Conservation (phyloP, 2,797 vertebrate species). For the Babyrousa celebensis region DNA sequence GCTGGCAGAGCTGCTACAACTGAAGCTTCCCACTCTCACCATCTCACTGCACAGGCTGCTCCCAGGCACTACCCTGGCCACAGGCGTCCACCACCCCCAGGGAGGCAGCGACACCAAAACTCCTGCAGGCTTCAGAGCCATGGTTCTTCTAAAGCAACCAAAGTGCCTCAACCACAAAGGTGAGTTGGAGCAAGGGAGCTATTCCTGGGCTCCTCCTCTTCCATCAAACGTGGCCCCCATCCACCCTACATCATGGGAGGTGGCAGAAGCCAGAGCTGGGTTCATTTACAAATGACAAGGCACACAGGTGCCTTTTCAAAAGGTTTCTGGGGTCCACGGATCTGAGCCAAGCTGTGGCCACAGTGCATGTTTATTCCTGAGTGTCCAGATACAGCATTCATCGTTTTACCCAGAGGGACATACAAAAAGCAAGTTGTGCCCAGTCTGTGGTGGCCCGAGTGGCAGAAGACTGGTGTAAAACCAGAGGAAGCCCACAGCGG, state of each 20-base stretch:
- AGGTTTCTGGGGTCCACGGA: conserved; percentile 48
- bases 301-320: conserved; percentile 74
- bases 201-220: neutral
- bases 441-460: neutral
- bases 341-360: conserved; percentile 55
- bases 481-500: conserved; percentile 46
- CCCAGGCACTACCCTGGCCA: accelerated
- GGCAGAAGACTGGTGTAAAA: conserved; percentile 28
- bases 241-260: neutral
- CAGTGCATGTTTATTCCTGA: conserved; percentile 67
- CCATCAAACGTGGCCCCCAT: neutral
- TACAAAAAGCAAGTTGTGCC: conserved; percentile 72
- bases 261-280: neutral
- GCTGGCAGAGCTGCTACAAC: accelerated
- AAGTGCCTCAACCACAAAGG: neutral
- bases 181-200: neutral
- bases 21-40: neutral
- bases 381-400: conserved; percentile 68
- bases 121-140: neutral
- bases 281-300: conserved; percentile 48
- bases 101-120: neutral
- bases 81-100: accelerated
- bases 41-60: neutral
- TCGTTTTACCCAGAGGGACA: conserved; percentile 45
- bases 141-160: neutral